Evolutionary conservation across 1,140 invertebrate species (phyloP), one percentile per base, ranked within the genome.

Genomic region (Meteorus sp.): DNA sequence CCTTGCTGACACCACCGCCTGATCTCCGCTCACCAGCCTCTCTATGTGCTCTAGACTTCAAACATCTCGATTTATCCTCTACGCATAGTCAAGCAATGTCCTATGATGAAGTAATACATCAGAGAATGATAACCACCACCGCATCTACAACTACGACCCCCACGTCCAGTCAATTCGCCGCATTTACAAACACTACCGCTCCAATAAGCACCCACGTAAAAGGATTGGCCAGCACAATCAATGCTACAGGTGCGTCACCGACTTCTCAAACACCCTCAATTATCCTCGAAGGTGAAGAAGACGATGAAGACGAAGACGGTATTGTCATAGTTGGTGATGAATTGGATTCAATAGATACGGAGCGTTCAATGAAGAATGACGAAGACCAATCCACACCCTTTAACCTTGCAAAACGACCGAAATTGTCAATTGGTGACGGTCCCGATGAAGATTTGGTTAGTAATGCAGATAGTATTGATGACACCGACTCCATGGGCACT

Each of bases 381-480:
- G 76, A 78, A 35, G 81, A 88, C 47, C 84, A 88, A 64, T 85
- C 86, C 0, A 85, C 87, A 62, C 87, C 89, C 60, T 85, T 88
- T 56, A 87, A 84, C 73, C 81, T 88, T 63, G 84, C 86, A 71
- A 88, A 88, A 67, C 80, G 84, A 65, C 80, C 81, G 15, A 85
- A 84, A 58, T 71, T 84, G 33, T 84, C 81, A 45, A 76, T 85
- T 23, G 85, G 84, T 0, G 86, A 90, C 60, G 82, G 80, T 2
- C 73, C 68, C 11, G 88, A 91, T 52, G 88, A 86, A 62, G 85
- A 88, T 52, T 74, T 80, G 1, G 77, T 80, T 37, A 89, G 86
- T 71, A 88, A 86, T 69, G 77, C 82, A n/a, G 88, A 89, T 67
- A 88, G 87, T 65, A 87, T 90, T 62, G 89, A 90, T 61, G 88